Base-by-base conservation (phyloP, 2,888 invertebrate species). In the Eumacrocentrus americanus region DNA sequence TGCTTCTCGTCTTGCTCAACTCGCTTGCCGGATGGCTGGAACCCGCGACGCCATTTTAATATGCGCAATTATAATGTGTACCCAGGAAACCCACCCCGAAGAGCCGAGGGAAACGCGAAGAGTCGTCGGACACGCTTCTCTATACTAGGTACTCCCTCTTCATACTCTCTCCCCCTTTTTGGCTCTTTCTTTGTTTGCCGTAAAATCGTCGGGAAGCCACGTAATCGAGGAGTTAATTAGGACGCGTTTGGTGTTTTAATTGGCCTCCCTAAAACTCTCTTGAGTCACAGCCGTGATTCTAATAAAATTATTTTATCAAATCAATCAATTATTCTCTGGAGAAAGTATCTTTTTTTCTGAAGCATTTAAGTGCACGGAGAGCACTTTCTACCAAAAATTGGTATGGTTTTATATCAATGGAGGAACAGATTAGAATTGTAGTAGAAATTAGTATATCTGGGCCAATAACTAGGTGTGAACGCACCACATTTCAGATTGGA, bases 31-130 rank as follows among this genome's bases (percentile, higher is more conserved):
- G 62, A 61, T 66, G 66, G 62, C 52, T 63, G 64, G 60, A 67
- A 63, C 44, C 68, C 69, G 70, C 69, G 74, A 73, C 77, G 78
- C 79, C 79, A 80, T 79, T 80, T 80, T 79, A 80, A 80, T 80
- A 79, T 79, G 80, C 79, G 76, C 78, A 79, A 80, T 79, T 79
- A 79, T 78, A 79, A 80, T 77, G 76, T 78, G 73, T 78, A 75
- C 72, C 68, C 70, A 70, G 71, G 52, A 50, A 52, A 57, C 60
- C 61, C 47, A 46, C 61, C 53, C 63, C 63, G 50, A 46, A 40
- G 61, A 62, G 65, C n/a, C n/a, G n/a, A 52, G 23, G 58, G 46
- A 51, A 23, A 44, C 44, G 44, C 44, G 59, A 47, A 50, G n/a
- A n/a, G n/a, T n/a, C n/a, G n/a, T n/a, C n/a, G n/a, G n/a, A n/a